phyloP scores from a whole-genome alignment of 2,113 vertebrate genomes.

The mouse (Mus musculus) region DNA sequence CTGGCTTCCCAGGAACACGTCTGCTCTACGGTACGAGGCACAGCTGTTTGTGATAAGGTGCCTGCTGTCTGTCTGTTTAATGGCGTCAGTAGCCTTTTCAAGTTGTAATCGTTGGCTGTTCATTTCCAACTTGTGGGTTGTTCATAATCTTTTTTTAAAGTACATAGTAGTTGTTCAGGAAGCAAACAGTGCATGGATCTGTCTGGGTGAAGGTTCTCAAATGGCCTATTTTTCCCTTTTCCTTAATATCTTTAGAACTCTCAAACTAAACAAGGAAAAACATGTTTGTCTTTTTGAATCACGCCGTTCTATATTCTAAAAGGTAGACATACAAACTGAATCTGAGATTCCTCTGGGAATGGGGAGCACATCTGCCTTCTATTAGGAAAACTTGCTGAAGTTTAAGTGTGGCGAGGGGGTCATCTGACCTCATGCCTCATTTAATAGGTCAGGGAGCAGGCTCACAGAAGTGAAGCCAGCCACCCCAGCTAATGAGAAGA shows the following conservation, averaged over 20 bases:
- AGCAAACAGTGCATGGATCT: background rate
- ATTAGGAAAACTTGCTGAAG: constrained; percentile 11
- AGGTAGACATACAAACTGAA: background rate
- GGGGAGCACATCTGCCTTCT: background rate
- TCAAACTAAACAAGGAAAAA: background rate
- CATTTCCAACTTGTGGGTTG: background rate
- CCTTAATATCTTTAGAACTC: background rate
- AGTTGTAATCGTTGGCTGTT: background rate
- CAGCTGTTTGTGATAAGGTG: background rate
- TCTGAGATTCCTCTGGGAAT: background rate
- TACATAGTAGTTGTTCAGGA: background rate
- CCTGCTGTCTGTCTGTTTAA: background rate
- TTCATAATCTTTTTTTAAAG: background rate
- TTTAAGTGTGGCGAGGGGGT: background rate
- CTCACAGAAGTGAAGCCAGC: background rate
- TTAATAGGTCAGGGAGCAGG: background rate
- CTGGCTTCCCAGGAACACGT: background rate
- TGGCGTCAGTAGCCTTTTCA: background rate
- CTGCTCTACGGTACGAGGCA: background rate
- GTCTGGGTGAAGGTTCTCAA: background rate
- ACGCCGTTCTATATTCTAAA: background rate
- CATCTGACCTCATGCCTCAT: background rate
- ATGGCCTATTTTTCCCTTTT: background rate
- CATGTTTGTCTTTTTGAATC: too few relatives aligned
- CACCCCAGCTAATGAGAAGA: background rate